Conservation (phyloP, 2,888 invertebrate species). For the Microplitis manilae region DNA sequence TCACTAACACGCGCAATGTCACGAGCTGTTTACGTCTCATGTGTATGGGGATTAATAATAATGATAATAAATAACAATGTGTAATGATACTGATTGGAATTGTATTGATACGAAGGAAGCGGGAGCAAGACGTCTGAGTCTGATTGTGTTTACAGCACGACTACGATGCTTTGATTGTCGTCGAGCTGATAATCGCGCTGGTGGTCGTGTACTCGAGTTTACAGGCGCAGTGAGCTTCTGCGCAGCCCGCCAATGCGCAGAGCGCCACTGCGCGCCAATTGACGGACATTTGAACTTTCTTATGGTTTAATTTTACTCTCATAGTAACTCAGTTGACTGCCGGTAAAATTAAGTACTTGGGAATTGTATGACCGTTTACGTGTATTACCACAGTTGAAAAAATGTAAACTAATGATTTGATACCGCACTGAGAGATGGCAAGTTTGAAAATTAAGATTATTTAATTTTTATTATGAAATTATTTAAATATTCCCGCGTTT, state of each 20-base stretch:
- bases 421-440: too few species aligned
- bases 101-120: background rate
- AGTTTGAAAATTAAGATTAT: too few species aligned
- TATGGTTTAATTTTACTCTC: too few species aligned
- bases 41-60: constrained; percentile 42
- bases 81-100: background rate
- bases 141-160: background rate
- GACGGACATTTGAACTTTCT: background rate
- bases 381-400: too few species aligned
- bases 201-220: background rate
- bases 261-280: background rate
- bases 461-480: too few species aligned
- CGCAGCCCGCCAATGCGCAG: constrained; percentile 2
- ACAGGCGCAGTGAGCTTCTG: background rate
- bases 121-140: background rate
- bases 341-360: background rate
- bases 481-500: too few species aligned
- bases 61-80: background rate
- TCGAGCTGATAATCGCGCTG: constrained; percentile 10
- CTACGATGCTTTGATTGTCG: constrained; percentile 4
- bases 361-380: too few species aligned
- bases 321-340: background rate
- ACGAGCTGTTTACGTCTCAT: constrained; percentile 48
- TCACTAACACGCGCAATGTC: constrained; percentile 43
- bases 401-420: too few species aligned